Evolutionary conservation across 2,113 vertebrate species (phyloP), one percentile per base, ranked within the genome.

Genomic region (Anhinga anhinga): DNA sequence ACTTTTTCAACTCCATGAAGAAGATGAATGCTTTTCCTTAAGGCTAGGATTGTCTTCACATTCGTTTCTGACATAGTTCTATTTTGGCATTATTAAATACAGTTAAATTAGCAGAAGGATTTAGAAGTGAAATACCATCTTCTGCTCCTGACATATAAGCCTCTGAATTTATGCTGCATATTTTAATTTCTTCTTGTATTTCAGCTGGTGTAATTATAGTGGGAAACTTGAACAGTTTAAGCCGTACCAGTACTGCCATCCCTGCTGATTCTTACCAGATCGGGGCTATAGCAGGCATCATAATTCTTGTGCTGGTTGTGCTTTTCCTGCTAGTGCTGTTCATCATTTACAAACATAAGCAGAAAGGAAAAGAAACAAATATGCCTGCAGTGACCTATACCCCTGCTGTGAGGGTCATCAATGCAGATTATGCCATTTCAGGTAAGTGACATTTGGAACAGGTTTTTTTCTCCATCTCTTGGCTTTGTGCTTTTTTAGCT

Each of bases 241-340:
- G 98, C 93, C 97, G 97, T 52, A 98, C 99, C 95, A 99, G 99
- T 20, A 97, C 99, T 1, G 99, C 99, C 9, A 98, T 99, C 61
- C 99, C 99, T 11, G 98, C 98, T 32, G 99, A 99, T 90, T 99
- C 99, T 61, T 99, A 99, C 97, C 99, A 99, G 98, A 99, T 99
- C 19, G 99, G 99, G 36, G 99, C 99, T 85, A 99, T 99, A 15
- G 98, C 99, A 2, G 99, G 99, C 78, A 99, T 99, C 97, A 97
- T 99, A 42, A 96, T 99, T 92, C 98, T 99, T 63, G 98, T 99
- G 38, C 97, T 99, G 21, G 98, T 99, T 69, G 98, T 99, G 69
- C 98, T 99, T 82, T 99, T 99, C 92, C 98, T 99, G 71, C 97
- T 99, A 80, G 98, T 98, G 5, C 97, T 99, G 81, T 99, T 99